Percentiles rank a stretch among this genome's conserved stretches.
Evolutionary conservation across 2,797 vertebrate genomes (phyloP).

Genomic region (Sebastes cheni): DNA sequence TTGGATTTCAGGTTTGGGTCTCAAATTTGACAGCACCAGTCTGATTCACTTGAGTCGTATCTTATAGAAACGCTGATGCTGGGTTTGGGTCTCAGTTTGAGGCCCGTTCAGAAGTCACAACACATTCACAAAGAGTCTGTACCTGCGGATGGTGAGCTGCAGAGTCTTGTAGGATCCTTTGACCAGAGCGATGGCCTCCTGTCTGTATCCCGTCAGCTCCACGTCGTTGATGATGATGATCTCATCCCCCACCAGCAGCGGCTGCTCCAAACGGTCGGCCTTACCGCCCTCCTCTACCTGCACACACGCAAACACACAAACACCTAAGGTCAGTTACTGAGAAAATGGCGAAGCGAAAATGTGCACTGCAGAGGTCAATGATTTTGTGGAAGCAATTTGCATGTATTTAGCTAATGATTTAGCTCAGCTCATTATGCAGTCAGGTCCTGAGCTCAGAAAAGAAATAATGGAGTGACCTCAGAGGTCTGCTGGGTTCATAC

Average conservation of each 20-base stretch:
- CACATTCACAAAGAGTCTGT: neutral
- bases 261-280: conserved; percentile 80
- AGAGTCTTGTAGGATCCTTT: conserved; percentile 92
- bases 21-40: no score
- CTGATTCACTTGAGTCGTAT: neutral
- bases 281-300: conserved; percentile 92
- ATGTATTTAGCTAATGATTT: neutral
- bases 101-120: neutral
- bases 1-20: neutral
- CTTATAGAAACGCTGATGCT: no score
- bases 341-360: neutral
- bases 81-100: neutral
- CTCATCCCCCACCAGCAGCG: conserved; percentile 88
- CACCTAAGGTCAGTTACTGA: neutral
- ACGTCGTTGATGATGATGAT: conserved; percentile 90
- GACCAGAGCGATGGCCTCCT: conserved; percentile 91
- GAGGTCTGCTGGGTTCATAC: neutral
- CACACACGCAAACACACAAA: conserved; percentile 19
- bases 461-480: neutral
- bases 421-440: neutral
- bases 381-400: neutral
- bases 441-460: neutral
- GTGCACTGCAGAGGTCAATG: neutral
- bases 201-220: conserved; percentile 88
- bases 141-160: conserved; percentile 89